These are phyloP conservation scores for Campopleginae sp. DNA, from an alignment of 2,888 invertebrate species.

Conservation along the genomic window DNA sequence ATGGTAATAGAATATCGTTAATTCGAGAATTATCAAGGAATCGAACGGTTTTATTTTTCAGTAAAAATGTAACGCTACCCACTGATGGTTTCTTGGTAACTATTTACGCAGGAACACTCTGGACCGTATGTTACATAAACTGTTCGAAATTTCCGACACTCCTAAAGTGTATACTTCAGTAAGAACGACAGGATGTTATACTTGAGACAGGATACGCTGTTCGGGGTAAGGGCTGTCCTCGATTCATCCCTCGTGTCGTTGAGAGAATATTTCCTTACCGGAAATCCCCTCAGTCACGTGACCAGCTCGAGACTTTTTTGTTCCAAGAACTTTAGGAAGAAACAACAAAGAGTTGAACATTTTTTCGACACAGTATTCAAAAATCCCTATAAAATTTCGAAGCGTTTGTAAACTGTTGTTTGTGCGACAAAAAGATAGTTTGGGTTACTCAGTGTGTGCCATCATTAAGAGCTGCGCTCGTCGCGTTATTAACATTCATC, in stretches of 20 bases:
- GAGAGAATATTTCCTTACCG: slow-evolving; percentile 63
- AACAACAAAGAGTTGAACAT: background rate
- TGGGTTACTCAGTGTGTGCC: background rate
- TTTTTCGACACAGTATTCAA: background rate
- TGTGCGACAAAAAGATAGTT: background rate
- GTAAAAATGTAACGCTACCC: background rate
- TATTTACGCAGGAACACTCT: slow-evolving; percentile 12
- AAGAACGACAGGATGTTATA: slow-evolving; percentile 69
- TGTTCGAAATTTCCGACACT: slow-evolving; percentile 47
- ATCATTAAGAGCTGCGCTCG: slow-evolving; percentile 26
- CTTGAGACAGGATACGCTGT: slow-evolving; percentile 67
- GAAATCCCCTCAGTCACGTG: slow-evolving; percentile 57
- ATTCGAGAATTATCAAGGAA: background rate
- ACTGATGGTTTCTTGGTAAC: background rate
- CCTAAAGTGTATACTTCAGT: slow-evolving; percentile 44
- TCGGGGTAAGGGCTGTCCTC: slow-evolving; percentile 46
- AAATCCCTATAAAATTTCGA: too few species aligned
- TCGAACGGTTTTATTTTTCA: background rate
- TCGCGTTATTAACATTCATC: slow-evolving; percentile 25
- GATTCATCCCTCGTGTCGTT: slow-evolving; percentile 51
- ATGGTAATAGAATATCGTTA: background rate
- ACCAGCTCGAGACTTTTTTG: slow-evolving; percentile 20
- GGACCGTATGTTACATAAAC: slow-evolving; percentile 46
- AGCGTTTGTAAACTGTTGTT: background rate
- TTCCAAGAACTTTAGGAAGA: background rate